Evolutionary conservation across 2,797 vertebrate genomes (phyloP).

Genomic region (Paguma larvata): DNA sequence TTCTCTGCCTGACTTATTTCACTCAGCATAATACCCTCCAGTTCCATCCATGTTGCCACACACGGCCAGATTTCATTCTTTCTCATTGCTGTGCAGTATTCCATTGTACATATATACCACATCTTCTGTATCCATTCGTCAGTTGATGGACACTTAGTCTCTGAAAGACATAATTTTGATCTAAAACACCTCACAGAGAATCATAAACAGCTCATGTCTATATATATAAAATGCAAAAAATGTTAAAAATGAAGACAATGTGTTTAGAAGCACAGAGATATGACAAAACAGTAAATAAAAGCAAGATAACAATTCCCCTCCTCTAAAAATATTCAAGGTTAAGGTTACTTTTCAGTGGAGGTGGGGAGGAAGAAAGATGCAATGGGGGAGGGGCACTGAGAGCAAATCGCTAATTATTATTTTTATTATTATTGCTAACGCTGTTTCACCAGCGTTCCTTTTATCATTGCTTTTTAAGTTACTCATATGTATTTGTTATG

Average conservation of each 20-base stretch:
- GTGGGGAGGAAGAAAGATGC: too few species aligned
- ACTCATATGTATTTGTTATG: not conserved
- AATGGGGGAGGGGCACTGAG: not conserved
- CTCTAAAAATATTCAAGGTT: not conserved
- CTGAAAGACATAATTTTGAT: not conserved
- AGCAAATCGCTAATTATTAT: not conserved
- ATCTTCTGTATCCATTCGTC: too few species aligned
- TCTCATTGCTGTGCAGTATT: too few species aligned
- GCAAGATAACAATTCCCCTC: not conserved
- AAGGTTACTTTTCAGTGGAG: not conserved
- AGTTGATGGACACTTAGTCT: too few species aligned
- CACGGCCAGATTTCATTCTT: too few species aligned
- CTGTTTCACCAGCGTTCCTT: not conserved
- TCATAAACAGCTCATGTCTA: not conserved
- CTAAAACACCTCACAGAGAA: not conserved
- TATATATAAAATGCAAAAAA: not conserved
- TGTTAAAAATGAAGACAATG: not conserved
- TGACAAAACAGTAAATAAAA: not conserved
- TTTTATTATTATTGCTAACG: not conserved
- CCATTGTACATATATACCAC: too few species aligned
- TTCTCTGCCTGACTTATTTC: too few species aligned
- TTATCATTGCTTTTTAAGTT: constrained; percentile 80
- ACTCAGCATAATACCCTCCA: too few species aligned
- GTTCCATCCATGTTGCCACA: too few species aligned
- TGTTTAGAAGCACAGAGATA: not conserved